These are phyloP conservation scores for Lathronympha strigana DNA, from an alignment of 2,888 invertebrate species.

Conservation along the genomic window DNA sequence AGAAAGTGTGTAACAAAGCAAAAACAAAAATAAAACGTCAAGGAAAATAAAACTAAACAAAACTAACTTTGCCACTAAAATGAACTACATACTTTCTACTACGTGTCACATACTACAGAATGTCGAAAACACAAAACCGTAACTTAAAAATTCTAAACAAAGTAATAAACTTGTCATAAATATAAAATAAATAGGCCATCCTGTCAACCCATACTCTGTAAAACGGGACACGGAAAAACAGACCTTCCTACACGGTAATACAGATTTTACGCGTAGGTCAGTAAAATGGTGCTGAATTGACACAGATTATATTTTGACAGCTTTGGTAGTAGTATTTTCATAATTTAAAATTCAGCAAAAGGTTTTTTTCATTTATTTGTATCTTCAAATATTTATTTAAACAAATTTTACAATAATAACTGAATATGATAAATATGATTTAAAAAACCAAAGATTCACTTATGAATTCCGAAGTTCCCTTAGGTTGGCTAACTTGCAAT, in stretches of 20 bases:
- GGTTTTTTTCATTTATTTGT: too few species aligned
- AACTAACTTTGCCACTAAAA: neutral
- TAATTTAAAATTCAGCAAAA: too few species aligned
- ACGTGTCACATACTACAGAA: conserved; percentile 6
- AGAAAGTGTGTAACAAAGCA: neutral
- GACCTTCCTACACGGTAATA: neutral
- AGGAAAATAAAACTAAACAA: neutral
- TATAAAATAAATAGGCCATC: conserved; percentile 5
- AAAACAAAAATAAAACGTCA: neutral
- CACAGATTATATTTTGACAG: too few species aligned
- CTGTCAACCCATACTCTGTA: neutral
- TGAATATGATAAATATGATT: too few species aligned
- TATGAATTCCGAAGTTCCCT: too few species aligned
- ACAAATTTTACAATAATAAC: too few species aligned
- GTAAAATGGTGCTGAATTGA: neutral
- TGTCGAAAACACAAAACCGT: neutral
- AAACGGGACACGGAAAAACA: neutral
- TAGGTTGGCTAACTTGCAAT: too few species aligned
- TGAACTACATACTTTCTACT: neutral
- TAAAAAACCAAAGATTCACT: too few species aligned
- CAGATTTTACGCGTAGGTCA: too few species aligned
- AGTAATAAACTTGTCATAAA: neutral
- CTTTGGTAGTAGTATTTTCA: neutral
- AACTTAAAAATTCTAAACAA: conserved; percentile 13
- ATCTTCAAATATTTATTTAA: too few species aligned